Evolutionary conservation across 2,888 invertebrate genomes (phyloP).

Genomic region (Andrena chrysosceles): DNA sequence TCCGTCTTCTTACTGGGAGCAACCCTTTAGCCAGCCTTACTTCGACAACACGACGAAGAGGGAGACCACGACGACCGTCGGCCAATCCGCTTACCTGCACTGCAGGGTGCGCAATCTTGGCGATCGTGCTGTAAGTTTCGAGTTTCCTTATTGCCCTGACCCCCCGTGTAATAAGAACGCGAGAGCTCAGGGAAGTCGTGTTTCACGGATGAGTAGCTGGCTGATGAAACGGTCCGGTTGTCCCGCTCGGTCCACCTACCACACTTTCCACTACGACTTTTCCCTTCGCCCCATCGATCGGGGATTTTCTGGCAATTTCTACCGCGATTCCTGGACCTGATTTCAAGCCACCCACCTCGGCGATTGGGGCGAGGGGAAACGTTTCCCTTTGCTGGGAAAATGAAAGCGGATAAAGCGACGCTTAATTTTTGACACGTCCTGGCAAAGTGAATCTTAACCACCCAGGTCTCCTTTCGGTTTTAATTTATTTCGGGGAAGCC

Average conservation of each 20-base stretch:
- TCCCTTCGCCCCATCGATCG: conserved; percentile 32
- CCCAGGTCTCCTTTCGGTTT: neutral
- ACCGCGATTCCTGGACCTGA: conserved; percentile 21
- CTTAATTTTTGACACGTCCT: conserved; percentile 15
- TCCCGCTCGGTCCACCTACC: neutral
- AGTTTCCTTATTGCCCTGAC: conserved; percentile 57
- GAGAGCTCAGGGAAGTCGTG: conserved; percentile 5
- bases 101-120: conserved; percentile 95
- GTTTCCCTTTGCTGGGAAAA: neutral
- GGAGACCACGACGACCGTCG: conserved; percentile 94
- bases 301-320: conserved; percentile 42
- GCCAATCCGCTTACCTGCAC: conserved; percentile 94
- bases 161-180: conserved; percentile 58
- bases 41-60: conserved; percentile 95
- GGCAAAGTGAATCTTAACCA: conserved; percentile 7
- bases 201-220: conserved; percentile 47
- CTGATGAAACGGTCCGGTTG: conserved; percentile 44
- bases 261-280: conserved; percentile 14
- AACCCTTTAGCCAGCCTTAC: conserved; percentile 94
- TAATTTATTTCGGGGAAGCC: neutral
- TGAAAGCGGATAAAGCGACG: conserved; percentile 12
- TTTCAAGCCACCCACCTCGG: conserved; percentile 10
- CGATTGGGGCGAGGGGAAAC: neutral
- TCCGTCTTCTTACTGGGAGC: conserved; percentile 84
- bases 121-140: conserved; percentile 92